A percentile compares a stretch with the other conserved stretches of the same genome.
Conservation (phyloP, 2,888 invertebrate species). For the Reticulitermes lucifugus region DNA sequence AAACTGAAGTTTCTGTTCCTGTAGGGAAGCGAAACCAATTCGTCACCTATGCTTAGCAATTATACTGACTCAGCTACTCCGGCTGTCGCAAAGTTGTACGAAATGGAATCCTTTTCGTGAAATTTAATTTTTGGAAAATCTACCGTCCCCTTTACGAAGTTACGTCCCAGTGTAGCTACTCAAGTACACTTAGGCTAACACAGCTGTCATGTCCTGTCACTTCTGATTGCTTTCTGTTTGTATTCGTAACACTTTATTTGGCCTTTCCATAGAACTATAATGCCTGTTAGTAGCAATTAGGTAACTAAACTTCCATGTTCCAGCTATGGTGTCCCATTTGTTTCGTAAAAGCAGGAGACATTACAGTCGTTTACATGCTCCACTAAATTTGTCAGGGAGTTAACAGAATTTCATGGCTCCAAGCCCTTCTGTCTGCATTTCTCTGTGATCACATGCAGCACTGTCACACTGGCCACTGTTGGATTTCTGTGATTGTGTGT, state of each 20-base stretch:
- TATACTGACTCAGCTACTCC: too few species aligned
- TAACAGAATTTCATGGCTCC: constrained; percentile 30
- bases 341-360: constrained; percentile 19
- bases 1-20: too few species aligned
- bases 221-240: constrained; percentile 15
- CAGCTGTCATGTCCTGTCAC: not conserved
- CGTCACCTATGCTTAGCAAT: too few species aligned
- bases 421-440: not conserved
- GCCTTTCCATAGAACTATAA: constrained; percentile 25
- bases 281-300: constrained; percentile 45
- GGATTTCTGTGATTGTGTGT: not conserved
- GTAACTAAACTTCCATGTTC: constrained; percentile 35
- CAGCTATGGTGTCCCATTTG: not conserved
- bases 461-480: not conserved
- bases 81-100: too few species aligned
- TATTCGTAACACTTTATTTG: not conserved
- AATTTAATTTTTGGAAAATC: too few species aligned
- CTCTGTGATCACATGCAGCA: not conserved
- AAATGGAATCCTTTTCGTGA: too few species aligned
- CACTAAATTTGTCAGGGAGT: constrained; percentile 15
- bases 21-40: too few species aligned
- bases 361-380: constrained; percentile 25
- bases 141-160: too few species aligned
- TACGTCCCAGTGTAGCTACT: too few species aligned
- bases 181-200: not conserved